Percentiles rank a stretch among this genome's conserved stretches.
Evolutionary conservation across 2,797 vertebrate genomes (phyloP).

Genomic region (Periophthalmus magnuspinnatus): DNA sequence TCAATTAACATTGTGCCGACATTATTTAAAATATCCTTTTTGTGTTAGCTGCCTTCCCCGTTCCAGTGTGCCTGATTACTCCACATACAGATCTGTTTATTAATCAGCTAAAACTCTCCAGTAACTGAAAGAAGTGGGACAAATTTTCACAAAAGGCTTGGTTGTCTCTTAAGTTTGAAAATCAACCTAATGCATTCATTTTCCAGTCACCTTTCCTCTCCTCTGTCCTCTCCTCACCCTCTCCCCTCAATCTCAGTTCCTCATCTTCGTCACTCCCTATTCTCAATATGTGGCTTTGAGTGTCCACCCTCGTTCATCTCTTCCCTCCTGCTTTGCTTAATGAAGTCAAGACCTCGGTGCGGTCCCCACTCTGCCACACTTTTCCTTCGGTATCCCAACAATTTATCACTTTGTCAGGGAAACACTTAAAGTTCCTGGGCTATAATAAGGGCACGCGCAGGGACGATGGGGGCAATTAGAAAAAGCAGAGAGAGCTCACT

Average conservation of each 20-base stretch:
- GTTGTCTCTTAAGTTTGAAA: conserved; percentile 51
- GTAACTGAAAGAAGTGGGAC: neutral
- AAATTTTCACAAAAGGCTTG: conserved; percentile 29
- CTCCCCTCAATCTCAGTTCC: conserved; percentile 2
- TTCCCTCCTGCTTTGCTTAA: conserved; percentile 92
- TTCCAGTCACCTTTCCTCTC: conserved; percentile 38
- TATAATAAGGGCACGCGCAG: conserved; percentile 97
- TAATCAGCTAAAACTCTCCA: conserved; percentile 58
- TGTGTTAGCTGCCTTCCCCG: conserved; percentile 55
- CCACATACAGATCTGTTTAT: conserved; percentile 66
- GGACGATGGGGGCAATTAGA: conserved; percentile 95
- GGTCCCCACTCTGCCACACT: conserved; percentile 84
- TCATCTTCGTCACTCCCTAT: conserved; percentile 9
- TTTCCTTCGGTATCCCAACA: conserved; percentile 90
- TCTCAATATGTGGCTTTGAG: conserved; percentile 52
- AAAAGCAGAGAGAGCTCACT: conserved; percentile 81
- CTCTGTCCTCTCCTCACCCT: conserved; percentile 27
- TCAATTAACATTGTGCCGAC: conserved; percentile 71
- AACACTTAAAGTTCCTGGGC: conserved; percentile 95
- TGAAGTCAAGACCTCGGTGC: conserved; percentile 90
- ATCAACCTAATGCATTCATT: conserved; percentile 56
- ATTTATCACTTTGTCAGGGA: conserved; percentile 99
- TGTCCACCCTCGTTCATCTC: conserved; percentile 92
- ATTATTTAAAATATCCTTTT: conserved; percentile 79
- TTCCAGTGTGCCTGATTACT: conserved; percentile 64